Conservation (phyloP, 2,113 vertebrate genomes). For the Pachyramphus minor region DNA sequence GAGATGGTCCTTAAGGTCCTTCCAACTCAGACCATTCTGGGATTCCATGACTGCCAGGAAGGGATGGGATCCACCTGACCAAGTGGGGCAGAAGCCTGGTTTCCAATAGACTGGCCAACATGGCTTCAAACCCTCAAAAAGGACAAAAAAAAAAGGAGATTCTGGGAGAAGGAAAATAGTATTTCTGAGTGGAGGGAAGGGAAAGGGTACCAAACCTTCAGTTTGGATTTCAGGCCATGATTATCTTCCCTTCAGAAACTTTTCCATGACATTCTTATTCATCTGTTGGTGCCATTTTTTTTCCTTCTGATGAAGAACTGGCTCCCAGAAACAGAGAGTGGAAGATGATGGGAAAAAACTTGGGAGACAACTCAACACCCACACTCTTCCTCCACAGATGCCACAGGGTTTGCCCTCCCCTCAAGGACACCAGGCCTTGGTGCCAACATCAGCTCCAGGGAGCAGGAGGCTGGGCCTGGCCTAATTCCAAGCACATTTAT, state of each 20-base stretch:
- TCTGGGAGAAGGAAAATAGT: not conserved
- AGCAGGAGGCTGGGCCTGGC: not conserved
- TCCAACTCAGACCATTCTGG: too few species aligned
- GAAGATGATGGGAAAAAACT: not conserved
- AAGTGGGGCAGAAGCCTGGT: not conserved
- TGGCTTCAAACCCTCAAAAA: accelerated
- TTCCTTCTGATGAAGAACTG: not conserved
- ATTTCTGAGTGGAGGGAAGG: not conserved
- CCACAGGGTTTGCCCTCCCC: not conserved
- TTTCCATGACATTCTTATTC: not conserved
- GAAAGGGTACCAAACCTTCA: not conserved
- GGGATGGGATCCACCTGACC: not conserved
- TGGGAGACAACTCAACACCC: not conserved
- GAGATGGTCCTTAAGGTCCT: not conserved
- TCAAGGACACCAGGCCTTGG: not conserved
- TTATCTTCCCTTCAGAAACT: not conserved
- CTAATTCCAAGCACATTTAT: not conserved
- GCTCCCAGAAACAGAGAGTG: not conserved
- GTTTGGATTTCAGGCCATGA: not conserved
- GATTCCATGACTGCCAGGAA: not conserved
- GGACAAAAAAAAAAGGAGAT: not conserved
- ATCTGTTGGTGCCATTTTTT: not conserved
- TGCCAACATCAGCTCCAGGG: not conserved
- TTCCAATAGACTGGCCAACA: not conserved
- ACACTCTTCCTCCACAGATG: not conserved